These are phyloP conservation scores for Drosophila saltans DNA, from an alignment of 1,140 invertebrate species.

Conservation along the genomic window DNA sequence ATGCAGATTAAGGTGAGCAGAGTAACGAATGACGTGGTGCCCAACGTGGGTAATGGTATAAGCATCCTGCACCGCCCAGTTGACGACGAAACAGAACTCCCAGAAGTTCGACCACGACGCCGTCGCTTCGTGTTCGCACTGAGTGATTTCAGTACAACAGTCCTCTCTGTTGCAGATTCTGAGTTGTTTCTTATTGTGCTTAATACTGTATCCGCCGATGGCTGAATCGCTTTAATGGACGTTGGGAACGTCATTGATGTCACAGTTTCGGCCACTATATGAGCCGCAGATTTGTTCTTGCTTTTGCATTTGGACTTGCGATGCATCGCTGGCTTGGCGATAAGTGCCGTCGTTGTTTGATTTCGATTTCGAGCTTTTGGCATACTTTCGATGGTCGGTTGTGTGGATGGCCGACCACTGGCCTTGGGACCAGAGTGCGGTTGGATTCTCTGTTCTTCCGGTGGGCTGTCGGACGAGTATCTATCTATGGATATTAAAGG, in stretches of 20 bases:
- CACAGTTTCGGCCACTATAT: not conserved
- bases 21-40: conserved; percentile 86
- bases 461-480: conserved; percentile 4
- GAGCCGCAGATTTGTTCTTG: conserved; percentile 28
- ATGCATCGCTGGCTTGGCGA: conserved; percentile 53
- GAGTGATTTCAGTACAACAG: not conserved
- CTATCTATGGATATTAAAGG: not conserved
- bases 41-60: conserved; percentile 77
- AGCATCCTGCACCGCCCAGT: conserved; percentile 48
- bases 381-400: conserved; percentile 27
- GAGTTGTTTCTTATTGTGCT: conserved; percentile 13
- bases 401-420: conserved; percentile 15
- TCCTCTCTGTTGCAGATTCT: not conserved
- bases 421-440: conserved; percentile 11
- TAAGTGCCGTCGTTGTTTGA: conserved; percentile 25
- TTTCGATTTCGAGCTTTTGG: conserved; percentile 40
- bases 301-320: conserved; percentile 64
- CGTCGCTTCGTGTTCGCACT: not conserved
- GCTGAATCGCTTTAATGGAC: not conserved
- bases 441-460: conserved; percentile 1
- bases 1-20: conserved; percentile 90
- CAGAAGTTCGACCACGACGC: conserved; percentile 5
- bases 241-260: not conserved
- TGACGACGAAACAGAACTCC: conserved; percentile 5
- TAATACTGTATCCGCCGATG: conserved; percentile 15